phyloP scores from a whole-genome alignment of 2,797 vertebrate genomes.

The Galaxias olidus region DNA sequence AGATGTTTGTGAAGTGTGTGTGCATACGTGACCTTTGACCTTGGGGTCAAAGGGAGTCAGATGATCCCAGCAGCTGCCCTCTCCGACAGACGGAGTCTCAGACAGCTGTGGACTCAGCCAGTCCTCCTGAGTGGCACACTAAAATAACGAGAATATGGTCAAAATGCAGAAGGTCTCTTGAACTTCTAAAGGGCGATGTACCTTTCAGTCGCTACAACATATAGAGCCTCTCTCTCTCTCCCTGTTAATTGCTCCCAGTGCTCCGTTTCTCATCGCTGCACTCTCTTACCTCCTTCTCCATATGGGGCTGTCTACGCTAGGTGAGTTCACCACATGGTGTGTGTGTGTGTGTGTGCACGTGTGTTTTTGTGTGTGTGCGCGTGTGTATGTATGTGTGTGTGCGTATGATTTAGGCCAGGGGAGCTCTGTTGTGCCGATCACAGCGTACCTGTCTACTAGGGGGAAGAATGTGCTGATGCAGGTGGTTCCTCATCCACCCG shows the following conservation, averaged over 20 bases:
- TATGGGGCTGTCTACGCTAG: neutral
- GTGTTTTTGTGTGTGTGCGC: neutral
- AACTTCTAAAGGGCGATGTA: neutral
- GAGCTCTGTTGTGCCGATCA: neutral
- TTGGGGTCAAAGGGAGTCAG: neutral
- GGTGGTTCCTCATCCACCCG: neutral
- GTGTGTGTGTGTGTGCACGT: constrained; percentile 4
- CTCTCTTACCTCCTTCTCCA: neutral
- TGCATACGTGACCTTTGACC: neutral
- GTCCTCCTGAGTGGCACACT: too few relatives aligned
- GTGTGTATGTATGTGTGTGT: neutral
- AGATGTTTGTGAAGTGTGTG: neutral
- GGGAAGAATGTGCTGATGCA: constrained; percentile 7
- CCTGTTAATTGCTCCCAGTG: neutral
- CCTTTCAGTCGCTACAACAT: neutral
- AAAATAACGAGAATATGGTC: neutral
- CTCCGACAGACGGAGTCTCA: neutral
- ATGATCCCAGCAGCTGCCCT: neutral
- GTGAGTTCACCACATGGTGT: neutral
- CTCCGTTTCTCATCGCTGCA: neutral
- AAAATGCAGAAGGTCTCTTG: neutral
- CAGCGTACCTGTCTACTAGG: constrained; percentile 7
- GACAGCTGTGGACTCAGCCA: neutral
- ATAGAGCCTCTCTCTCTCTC: neutral
- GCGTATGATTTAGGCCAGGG: neutral